Conservation (phyloP, 2,888 invertebrate genomes). For the Aproaerema taeniolella region DNA sequence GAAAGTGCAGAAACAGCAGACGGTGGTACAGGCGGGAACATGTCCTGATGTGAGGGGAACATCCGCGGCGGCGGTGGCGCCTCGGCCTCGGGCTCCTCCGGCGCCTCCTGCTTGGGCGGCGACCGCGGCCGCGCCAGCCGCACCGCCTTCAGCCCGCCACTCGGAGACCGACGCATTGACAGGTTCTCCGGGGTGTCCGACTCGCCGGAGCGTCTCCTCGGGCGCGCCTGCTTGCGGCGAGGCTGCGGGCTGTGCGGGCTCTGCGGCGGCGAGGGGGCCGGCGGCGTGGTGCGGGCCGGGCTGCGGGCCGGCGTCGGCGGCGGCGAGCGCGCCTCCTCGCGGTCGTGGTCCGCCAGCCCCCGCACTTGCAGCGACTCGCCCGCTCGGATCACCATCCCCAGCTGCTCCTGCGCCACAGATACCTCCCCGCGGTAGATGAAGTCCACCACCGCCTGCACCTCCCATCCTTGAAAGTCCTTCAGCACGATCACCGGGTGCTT, state of each 20-base stretch:
- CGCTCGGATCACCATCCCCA: conserved; percentile 89
- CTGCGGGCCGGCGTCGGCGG: conserved; percentile 58
- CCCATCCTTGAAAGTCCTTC: conserved; percentile 93
- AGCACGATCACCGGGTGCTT: conserved; percentile 95
- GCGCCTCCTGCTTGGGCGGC: conserved; percentile 55
- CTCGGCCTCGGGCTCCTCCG: conserved; percentile 63
- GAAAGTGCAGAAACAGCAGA: conserved; percentile 85
- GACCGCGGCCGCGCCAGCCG: conserved; percentile 58
- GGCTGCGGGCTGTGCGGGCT: conserved; percentile 88
- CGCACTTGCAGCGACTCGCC: conserved; percentile 92
- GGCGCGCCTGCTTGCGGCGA: conserved; percentile 90
- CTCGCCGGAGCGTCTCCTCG: conserved; percentile 90
- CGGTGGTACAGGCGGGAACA: conserved; percentile 83
- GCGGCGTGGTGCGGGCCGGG: conserved; percentile 63
- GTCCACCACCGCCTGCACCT: conserved; percentile 92
- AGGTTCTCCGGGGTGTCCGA: conserved; percentile 77
- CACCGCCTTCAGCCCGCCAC: conserved; percentile 58
- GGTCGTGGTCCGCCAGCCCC: conserved; percentile 83
- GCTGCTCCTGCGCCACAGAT: conserved; percentile 89
- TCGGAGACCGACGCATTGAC: conserved; percentile 76
- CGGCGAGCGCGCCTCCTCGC: conserved; percentile 61
- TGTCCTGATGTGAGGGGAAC: conserved; percentile 78
- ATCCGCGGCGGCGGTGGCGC: conserved; percentile 76
- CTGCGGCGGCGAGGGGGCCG: conserved; percentile 64
- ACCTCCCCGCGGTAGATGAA: conserved; percentile 97